Conservation (phyloP, 2,113 vertebrate species). For the Cryptoleucopteryx plumbea region DNA sequence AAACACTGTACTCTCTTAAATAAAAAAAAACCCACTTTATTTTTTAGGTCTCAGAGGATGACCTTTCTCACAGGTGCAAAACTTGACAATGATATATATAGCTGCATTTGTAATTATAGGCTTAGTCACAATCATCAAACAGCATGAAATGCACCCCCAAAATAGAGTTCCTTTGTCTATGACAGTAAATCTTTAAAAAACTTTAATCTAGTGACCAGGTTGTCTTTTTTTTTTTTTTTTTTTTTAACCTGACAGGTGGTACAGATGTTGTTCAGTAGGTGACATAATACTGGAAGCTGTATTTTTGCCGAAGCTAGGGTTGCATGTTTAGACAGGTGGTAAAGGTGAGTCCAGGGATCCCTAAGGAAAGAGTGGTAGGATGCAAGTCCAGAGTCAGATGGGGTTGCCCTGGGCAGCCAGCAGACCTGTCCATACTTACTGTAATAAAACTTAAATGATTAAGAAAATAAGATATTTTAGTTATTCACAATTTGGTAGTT, state of each 20-base stretch:
- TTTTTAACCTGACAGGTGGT: neutral
- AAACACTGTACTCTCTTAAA: neutral
- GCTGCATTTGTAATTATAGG: neutral
- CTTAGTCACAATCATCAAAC: neutral
- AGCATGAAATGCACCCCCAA: neutral
- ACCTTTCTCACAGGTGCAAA: neutral
- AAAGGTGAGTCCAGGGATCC: neutral
- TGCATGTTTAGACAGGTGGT: fast-evolving
- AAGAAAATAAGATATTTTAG: neutral
- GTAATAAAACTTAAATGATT: neutral
- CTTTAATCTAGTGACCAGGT: neutral
- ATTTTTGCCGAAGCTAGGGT: neutral
- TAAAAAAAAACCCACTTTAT: fast-evolving
- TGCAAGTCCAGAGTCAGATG: neutral
- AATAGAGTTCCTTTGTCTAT: neutral
- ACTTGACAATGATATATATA: neutral
- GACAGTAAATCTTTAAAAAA: neutral
- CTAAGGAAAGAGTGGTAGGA: neutral
- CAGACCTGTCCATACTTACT: fast-evolving
- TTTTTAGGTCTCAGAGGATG: neutral
- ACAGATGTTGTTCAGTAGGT: neutral
- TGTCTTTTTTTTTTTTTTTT: neutral
- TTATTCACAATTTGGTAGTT: neutral
- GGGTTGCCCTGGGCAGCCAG: neutral
- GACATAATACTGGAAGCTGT: neutral